These are phyloP conservation scores for Troilus luridus DNA, from an alignment of 2,888 invertebrate genomes.

Conservation along the genomic window DNA sequence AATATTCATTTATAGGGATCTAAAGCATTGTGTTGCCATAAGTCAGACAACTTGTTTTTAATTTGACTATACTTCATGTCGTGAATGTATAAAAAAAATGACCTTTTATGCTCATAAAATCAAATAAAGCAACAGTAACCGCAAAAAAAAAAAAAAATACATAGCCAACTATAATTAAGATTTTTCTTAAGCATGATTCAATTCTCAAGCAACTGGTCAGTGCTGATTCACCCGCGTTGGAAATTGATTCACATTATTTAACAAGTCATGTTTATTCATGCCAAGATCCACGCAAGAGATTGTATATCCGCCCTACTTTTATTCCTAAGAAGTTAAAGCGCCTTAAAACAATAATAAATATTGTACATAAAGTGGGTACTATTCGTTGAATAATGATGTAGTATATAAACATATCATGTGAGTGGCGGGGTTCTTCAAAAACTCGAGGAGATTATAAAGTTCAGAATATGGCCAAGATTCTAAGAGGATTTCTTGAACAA, in stretches of 20 bases:
- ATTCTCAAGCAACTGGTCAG: background rate
- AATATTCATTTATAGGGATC: too few species aligned
- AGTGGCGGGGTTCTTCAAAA: background rate
- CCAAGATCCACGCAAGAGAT: slow-evolving; percentile 11
- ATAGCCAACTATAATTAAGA: background rate
- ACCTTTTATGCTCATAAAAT: too few species aligned
- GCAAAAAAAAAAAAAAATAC: too few species aligned
- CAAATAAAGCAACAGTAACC: background rate
- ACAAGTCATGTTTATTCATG: slow-evolving; percentile 36
- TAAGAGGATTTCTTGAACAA: background rate
- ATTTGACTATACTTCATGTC: too few species aligned
- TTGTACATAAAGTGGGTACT: background rate
- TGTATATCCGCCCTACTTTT: background rate
- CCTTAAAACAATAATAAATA: background rate
- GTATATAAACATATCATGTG: background rate
- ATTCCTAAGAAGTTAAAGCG: background rate
- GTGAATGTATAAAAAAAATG: too few species aligned
- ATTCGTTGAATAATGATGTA: background rate
- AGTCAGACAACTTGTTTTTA: too few species aligned
- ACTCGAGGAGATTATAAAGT: background rate
- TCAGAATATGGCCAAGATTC: background rate
- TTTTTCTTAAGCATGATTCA: background rate
- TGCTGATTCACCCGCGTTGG: background rate
- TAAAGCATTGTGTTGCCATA: too few species aligned
- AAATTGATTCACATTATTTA: slow-evolving; percentile 4